A percentile compares a stretch with the other conserved stretches of the same genome.
Evolutionary conservation across 1,140 invertebrate genomes (phyloP).

Genomic region (Drosophila chauvacae): DNA sequence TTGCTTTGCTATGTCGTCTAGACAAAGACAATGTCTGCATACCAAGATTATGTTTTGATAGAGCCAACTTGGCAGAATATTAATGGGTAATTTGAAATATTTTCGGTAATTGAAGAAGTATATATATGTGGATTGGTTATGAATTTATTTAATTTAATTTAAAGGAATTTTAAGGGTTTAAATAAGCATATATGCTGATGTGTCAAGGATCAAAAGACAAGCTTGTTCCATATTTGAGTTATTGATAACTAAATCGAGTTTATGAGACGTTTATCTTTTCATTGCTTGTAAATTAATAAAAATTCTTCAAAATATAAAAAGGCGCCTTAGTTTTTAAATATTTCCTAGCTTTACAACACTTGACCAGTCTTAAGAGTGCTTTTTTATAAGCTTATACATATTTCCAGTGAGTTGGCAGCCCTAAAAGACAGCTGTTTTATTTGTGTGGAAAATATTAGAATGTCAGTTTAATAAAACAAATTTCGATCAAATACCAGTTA

Average conservation of each 20-base stretch:
- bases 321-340: neutral
- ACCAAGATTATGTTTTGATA: conserved; percentile 45
- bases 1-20: conserved; percentile 49
- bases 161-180: neutral
- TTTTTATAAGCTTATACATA: neutral
- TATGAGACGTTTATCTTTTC: neutral
- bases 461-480: neutral
- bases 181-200: neutral
- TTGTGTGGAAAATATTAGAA: neutral
- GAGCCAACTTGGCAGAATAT: conserved; percentile 5
- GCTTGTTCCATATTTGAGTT: neutral
- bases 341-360: neutral
- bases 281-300: no score
- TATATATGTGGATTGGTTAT: no score
- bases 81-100: neutral
- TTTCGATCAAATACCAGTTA: neutral
- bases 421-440: conserved; percentile 7
- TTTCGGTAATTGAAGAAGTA: neutral
- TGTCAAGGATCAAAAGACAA: neutral
- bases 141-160: neutral
- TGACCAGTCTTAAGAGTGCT: neutral
- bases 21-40: conserved; percentile 64
- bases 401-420: neutral
- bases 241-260: neutral
- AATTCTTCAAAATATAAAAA: neutral